Evolutionary conservation across 2,888 invertebrate genomes (phyloP).

Genomic region (Drosophila peninsularis): DNA sequence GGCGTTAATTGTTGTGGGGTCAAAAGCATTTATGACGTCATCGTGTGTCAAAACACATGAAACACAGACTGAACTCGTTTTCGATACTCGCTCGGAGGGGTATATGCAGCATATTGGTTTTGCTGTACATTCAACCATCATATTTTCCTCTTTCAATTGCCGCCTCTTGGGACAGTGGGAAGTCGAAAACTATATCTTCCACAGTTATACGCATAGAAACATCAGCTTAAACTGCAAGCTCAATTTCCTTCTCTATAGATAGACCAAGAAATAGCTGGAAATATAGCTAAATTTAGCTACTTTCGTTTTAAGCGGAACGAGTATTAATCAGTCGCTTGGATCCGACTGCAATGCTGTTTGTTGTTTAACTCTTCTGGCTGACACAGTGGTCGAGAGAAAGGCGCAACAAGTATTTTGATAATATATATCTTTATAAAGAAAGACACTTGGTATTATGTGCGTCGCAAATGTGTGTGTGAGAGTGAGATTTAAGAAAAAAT

Average conservation of each 20-base stretch:
- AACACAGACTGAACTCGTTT: constrained; percentile 17
- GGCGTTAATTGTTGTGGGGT: constrained; percentile 68
- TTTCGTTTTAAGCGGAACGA: background rate
- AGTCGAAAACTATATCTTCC: too few relatives aligned
- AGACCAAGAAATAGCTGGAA: too few relatives aligned
- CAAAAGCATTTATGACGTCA: constrained; percentile 72
- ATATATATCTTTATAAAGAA: constrained; percentile 1
- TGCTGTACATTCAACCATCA: too few relatives aligned
- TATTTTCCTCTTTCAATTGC: background rate
- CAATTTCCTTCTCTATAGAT: too few relatives aligned
- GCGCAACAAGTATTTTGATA: constrained; percentile 9
- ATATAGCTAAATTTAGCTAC: background rate
- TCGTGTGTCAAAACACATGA: constrained; percentile 1
- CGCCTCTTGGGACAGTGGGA: background rate
- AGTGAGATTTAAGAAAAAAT: background rate
- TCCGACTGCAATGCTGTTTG: background rate
- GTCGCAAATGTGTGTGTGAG: background rate
- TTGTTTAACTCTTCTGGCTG: constrained; percentile 9
- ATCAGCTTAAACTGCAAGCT: too few relatives aligned
- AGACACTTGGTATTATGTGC: background rate
- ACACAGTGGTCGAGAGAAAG: constrained; percentile 45
- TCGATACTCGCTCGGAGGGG: background rate
- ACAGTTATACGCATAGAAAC: too few relatives aligned
- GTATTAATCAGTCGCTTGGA: background rate
- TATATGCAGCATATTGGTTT: background rate